Conservation (phyloP, 1,140 invertebrate genomes). For the Drosophila persimilis region DNA sequence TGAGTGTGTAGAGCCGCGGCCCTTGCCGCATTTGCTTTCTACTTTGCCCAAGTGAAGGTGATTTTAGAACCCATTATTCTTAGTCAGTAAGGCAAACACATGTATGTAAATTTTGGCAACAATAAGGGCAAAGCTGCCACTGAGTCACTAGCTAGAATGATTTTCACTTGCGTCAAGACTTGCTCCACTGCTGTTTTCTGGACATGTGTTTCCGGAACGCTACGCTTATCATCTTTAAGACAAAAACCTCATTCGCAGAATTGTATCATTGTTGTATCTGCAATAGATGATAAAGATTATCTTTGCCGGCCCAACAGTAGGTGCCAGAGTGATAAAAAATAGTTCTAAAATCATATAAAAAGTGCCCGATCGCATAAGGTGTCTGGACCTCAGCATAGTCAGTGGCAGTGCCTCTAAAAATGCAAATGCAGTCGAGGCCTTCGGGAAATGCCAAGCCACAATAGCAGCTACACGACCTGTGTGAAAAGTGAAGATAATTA, state of each 20-base stretch:
- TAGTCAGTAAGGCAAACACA: too few relatives aligned
- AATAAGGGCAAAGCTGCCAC: neutral
- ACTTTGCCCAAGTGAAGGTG: too few relatives aligned
- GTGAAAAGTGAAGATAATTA: slow-evolving; percentile 42
- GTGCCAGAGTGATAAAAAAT: too few relatives aligned
- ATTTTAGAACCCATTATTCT: too few relatives aligned
- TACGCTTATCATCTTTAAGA: slow-evolving; percentile 10
- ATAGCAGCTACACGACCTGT: slow-evolving; percentile 32
- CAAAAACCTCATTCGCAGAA: slow-evolving; percentile 22
- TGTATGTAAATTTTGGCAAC: too few relatives aligned
- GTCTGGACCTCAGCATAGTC: too few relatives aligned
- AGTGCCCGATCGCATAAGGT: too few relatives aligned
- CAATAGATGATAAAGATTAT: neutral
- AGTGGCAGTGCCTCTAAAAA: slow-evolving; percentile 13
- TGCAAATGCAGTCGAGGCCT: slow-evolving; percentile 40
- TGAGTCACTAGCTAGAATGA: slow-evolving; percentile 15
- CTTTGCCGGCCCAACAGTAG: too few relatives aligned
- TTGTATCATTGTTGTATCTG: slow-evolving; percentile 5
- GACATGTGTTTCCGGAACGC: slow-evolving; percentile 30
- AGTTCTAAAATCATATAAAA: too few relatives aligned
- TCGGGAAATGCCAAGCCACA: slow-evolving; percentile 4
- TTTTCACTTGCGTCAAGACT: slow-evolving; percentile 26
- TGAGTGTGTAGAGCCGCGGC: too few relatives aligned
- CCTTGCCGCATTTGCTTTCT: too few relatives aligned
- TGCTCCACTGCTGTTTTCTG: slow-evolving; percentile 16